phyloP scores from a whole-genome alignment of 1,140 invertebrate genomes.

The Drosophila tani region DNA sequence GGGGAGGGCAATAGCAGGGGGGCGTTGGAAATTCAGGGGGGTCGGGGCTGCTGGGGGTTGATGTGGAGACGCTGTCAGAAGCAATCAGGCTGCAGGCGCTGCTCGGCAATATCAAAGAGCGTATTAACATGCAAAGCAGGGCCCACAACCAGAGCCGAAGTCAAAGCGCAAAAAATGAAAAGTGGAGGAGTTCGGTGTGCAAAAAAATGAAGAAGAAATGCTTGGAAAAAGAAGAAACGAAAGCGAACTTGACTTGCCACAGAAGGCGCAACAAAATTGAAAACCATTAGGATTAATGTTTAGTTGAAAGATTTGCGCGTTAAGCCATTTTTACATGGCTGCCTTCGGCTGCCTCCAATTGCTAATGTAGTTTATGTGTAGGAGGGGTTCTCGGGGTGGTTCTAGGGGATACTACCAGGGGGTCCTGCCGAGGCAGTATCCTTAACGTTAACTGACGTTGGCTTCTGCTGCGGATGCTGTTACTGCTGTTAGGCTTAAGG shows the following conservation, averaged over 20 bases:
- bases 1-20: background rate
- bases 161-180: constrained; percentile 42
- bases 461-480: constrained; percentile 46
- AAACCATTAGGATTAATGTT: constrained; percentile 83
- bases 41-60: background rate
- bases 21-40: background rate
- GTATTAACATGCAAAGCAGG: constrained; percentile 82
- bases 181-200: constrained; percentile 1
- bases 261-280: constrained; percentile 75
- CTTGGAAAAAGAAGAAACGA: background rate
- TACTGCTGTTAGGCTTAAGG: constrained; percentile 68
- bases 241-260: constrained; percentile 73
- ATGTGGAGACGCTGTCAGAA: constrained; percentile 61
- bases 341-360: constrained; percentile 66
- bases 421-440: constrained; percentile 32
- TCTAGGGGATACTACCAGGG: background rate
- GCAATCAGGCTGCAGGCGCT: constrained; percentile 80
- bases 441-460: constrained; percentile 78
- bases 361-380: constrained; percentile 83
- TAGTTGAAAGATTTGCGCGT: constrained; percentile 83
- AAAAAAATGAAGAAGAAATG: constrained; percentile 13
- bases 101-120: constrained; percentile 78
- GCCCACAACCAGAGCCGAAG: constrained; percentile 50
- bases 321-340: constrained; percentile 82
- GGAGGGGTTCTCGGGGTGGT: background rate